Evolutionary conservation across 2,797 vertebrate genomes (phyloP), one percentile per base, ranked within the genome.

Genomic region (Octomys mimax): DNA sequence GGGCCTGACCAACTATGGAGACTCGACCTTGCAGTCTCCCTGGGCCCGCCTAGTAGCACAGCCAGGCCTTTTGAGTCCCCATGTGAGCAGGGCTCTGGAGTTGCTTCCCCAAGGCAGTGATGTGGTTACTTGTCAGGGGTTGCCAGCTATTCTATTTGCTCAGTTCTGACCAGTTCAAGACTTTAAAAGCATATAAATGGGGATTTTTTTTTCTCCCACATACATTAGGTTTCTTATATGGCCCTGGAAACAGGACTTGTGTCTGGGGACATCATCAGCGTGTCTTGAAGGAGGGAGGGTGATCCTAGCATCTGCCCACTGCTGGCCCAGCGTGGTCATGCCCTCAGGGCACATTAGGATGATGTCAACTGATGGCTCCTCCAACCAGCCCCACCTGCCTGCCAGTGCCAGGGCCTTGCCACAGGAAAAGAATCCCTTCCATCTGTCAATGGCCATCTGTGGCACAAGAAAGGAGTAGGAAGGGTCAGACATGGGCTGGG

Each of bases 171-270:
- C 81, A 71, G 59, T 92, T 95, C 87, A 85, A 49, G 80, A 92
- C 49, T 75, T 91, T 6, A 86, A 82, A 95, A 5, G 89, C 64
- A 85, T 90, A 92, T 92, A 92, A 92, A 92, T 12, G 21, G 26
- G 49, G 42, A 70, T 21, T 26, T n/a, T 66, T n/a, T 66, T 82
- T 92, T 89, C 89, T 80, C 73, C 28, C 18, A 26, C 1, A 1
- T 52, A 46, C 52, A 19, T 24, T 0, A 18, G 1, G 12, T 62
- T 19, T 91, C 46, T 54, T 61, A 5, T 68, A 39, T 24, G 36
- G 36, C 42, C 33, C 68, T 71, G 54, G 22, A 86, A 62, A 52
- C 2, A 7, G 49, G 19, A 2, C 2, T 0, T 33, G 26, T 16
- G 1, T 57, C 36, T 1, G 18, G 46, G 52, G n/a, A 49, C 18